Base-by-base conservation (phyloP, 1,140 invertebrate genomes). In the Parapsyche elsis region DNA sequence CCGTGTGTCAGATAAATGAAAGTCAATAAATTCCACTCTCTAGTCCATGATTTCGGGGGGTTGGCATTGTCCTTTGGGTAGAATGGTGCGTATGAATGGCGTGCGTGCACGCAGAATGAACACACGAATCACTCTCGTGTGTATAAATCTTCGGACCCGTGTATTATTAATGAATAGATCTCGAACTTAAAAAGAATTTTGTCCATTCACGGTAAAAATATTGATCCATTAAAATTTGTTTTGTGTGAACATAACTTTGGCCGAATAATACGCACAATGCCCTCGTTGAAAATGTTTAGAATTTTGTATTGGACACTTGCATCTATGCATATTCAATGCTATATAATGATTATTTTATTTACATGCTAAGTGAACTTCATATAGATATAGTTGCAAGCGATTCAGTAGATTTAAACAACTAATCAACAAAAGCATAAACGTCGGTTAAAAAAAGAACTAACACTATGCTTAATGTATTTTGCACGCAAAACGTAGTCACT, bases 171-270 rank as follows among this genome's bases (percentile, higher is more conserved):
- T 76, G 49, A 59, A 76, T 76, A 76, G 46, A 59, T 38, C 30
- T 26, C 67, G 67, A 30, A 23, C 23, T 10, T 26, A 67, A 12
- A 14, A n/a, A 71, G 16, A n/a, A 10, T 71, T 71, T 23, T 16
- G 14, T 71, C 9, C 14, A 30, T 45, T 71, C 21, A n/a, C 71
- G 30, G 14, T 57, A 57, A 81, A 76, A 81, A 67, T 78, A 49
- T 73, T 21, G 44, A 77, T 73, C 73, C 81, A 74, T 82, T 70
- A 82, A 83, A 83, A 83, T 83, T 83, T 83, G 81, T 83, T 83
- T 83, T 80, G 81, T 83, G 81, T 80, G 75, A 24, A 76, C 79
- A 80, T 80, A 82, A 80, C 78, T 82, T 64, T 16, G 24, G 57
- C 26, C 16, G 46, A 46, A 21, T 49, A 23, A 12, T 19, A 38